phyloP scores from a whole-genome alignment of 1,140 invertebrate genomes.

The Dryas iulia region DNA sequence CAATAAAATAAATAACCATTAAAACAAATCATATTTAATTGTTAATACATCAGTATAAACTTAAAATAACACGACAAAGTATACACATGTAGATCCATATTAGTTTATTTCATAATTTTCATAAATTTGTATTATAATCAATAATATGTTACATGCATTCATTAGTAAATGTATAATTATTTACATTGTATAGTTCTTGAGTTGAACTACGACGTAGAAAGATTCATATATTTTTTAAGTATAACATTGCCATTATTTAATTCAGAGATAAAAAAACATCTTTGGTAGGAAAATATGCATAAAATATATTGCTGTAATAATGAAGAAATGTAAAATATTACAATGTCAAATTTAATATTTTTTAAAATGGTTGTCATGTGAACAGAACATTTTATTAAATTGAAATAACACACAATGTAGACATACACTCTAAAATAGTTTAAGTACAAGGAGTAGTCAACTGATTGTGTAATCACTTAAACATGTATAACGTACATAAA shows the following conservation, averaged over 20 bases:
- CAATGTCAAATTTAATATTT: neutral
- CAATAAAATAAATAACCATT: constrained; percentile 72
- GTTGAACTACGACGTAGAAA: constrained; percentile 8
- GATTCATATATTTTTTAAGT: constrained; percentile 16
- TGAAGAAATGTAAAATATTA: neutral
- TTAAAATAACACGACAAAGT: constrained; percentile 42
- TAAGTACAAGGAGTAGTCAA: constrained; percentile 42
- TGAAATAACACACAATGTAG: constrained; percentile 12
- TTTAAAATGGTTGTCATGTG: constrained; percentile 22
- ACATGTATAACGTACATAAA: constrained; percentile 12
- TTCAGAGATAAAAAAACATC: constrained; percentile 7
- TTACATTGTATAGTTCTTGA: constrained; percentile 23
- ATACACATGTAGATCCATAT: constrained; percentile 28
- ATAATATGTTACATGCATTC: constrained; percentile 22
- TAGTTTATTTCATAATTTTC: constrained; percentile 14
- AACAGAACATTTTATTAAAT: constrained; percentile 22
- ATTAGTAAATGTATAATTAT: constrained; percentile 25
- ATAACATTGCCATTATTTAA: constrained; percentile 10
- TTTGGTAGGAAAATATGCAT: constrained; percentile 24
- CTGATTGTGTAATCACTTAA: constrained; percentile 21
- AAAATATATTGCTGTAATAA: neutral
- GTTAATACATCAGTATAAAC: constrained; percentile 64
- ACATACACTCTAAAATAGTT: constrained; percentile 30
- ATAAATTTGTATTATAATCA: constrained; percentile 10
- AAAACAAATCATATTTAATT: constrained; percentile 66